These are phyloP conservation scores for Yponomeuta plumbellus DNA, from an alignment of 2,888 invertebrate genomes.

Conservation along the genomic window DNA sequence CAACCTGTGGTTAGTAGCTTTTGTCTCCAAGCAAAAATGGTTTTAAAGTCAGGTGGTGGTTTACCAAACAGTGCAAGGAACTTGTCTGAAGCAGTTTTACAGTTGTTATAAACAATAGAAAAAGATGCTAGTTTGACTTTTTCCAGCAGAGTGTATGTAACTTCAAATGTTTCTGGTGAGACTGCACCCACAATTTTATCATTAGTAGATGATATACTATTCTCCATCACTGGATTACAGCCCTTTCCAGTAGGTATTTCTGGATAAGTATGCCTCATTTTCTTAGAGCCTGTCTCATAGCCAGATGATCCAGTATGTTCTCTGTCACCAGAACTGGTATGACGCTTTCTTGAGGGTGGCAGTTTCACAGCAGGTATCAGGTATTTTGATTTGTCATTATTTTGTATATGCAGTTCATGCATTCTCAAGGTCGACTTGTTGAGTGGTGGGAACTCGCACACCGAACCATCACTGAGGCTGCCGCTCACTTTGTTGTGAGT, in stretches of 20 bases:
- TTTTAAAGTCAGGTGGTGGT: constrained; percentile 69
- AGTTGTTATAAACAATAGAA: constrained; percentile 65
- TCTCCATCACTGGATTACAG: constrained; percentile 61
- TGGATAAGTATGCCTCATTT: constrained; percentile 38
- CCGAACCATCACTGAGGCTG: constrained; percentile 63
- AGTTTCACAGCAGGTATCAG: constrained; percentile 22
- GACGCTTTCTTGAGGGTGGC: constrained; percentile 44
- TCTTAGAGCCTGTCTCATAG: constrained; percentile 56
- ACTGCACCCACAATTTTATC: constrained; percentile 53
- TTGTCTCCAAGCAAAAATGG: constrained; percentile 67
- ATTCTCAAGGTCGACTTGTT: constrained; percentile 38
- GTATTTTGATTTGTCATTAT: constrained; percentile 35
- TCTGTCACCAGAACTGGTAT: constrained; percentile 49
- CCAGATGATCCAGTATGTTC: constrained; percentile 54
- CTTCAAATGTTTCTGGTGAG: constrained; percentile 48
- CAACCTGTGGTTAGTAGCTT: constrained; percentile 59
- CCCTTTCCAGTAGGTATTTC: constrained; percentile 30
- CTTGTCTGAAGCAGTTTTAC: constrained; percentile 57
- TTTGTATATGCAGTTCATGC: constrained; percentile 37
- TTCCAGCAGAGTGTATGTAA: constrained; percentile 61
- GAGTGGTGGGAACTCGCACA: constrained; percentile 50
- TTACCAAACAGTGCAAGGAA: constrained; percentile 62
- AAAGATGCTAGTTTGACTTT: constrained; percentile 59
- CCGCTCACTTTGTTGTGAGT: constrained; percentile 43
- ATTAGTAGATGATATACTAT: constrained; percentile 63